These are phyloP conservation scores for Poecilia gillii DNA, from an alignment of 2,797 vertebrate genomes.

Conservation along the genomic window DNA sequence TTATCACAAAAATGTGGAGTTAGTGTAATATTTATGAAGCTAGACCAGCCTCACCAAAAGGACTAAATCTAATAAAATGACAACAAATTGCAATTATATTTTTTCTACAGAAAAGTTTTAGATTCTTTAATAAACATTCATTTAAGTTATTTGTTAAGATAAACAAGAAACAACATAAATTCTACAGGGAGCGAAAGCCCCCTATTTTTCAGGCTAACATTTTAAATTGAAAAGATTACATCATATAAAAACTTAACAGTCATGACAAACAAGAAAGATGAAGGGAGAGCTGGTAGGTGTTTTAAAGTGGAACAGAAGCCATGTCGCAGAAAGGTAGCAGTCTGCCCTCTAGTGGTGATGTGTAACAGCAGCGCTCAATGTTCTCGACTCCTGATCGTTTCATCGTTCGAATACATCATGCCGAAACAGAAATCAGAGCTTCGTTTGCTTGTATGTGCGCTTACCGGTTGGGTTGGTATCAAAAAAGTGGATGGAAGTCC, in stretches of 20 bases:
- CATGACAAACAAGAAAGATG: background rate
- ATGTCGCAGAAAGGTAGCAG: slow-evolving; percentile 67
- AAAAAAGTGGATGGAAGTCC: slow-evolving; percentile 70
- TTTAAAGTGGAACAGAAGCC: slow-evolving; percentile 22
- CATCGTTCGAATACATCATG: background rate
- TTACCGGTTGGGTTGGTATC: slow-evolving; percentile 76
- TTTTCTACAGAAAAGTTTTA: slow-evolving; percentile 3
- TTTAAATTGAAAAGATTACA: background rate
- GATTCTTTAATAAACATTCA: slow-evolving; percentile 8
- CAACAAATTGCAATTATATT: background rate
- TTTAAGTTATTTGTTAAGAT: background rate
- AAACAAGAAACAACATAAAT: background rate
- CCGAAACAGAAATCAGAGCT: background rate
- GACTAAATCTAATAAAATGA: slow-evolving; percentile 11
- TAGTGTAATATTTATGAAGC: slow-evolving; percentile 20
- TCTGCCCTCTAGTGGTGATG: slow-evolving; percentile 80
- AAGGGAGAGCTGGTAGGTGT: slow-evolving; percentile 8
- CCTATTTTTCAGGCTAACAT: background rate
- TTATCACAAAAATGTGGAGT: slow-evolving; percentile 19
- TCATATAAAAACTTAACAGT: background rate
- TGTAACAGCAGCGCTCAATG: slow-evolving; percentile 22
- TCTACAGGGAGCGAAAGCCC: background rate
- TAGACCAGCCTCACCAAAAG: slow-evolving; percentile 16
- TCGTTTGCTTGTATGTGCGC: slow-evolving; percentile 17
- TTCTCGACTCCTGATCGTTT: background rate